Conservation (phyloP, 2,113 vertebrate species). For the Anhinga anhinga region DNA sequence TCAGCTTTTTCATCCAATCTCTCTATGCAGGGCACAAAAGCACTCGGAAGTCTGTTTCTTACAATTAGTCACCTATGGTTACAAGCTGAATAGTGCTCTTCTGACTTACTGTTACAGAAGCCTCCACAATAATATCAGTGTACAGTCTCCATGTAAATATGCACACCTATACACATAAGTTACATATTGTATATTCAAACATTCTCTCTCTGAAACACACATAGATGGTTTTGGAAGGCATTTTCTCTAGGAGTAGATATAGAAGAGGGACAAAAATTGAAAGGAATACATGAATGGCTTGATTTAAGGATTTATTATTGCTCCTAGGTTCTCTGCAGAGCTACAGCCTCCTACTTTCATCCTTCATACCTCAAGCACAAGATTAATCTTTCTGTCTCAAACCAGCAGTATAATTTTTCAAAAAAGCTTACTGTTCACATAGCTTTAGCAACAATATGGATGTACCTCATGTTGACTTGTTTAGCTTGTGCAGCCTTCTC, state of each 20-base stretch:
- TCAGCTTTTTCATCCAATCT: neutral
- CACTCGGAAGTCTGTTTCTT: neutral
- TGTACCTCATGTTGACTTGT: neutral
- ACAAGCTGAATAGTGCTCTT: neutral
- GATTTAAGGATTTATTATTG: neutral
- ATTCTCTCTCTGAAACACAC: neutral
- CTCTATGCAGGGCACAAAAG: neutral
- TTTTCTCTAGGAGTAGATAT: neutral
- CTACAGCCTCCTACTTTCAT: neutral
- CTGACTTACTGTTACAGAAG: neutral
- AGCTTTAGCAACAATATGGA: neutral
- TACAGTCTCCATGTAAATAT: neutral
- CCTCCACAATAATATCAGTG: neutral
- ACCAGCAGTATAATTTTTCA: neutral
- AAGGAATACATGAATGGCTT: neutral
- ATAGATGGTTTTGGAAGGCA: neutral
- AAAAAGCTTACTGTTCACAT: neutral
- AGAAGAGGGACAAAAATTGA: neutral
- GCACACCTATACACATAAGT: neutral
- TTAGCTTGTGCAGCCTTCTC: neutral
- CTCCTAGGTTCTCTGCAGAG: neutral
- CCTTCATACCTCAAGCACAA: neutral
- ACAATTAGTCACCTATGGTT: neutral
- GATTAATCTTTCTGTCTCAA: neutral
- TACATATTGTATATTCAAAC: neutral